phyloP scores from a whole-genome alignment of 2,797 vertebrate genomes.

The Heteromormyrus szaboi region DNA sequence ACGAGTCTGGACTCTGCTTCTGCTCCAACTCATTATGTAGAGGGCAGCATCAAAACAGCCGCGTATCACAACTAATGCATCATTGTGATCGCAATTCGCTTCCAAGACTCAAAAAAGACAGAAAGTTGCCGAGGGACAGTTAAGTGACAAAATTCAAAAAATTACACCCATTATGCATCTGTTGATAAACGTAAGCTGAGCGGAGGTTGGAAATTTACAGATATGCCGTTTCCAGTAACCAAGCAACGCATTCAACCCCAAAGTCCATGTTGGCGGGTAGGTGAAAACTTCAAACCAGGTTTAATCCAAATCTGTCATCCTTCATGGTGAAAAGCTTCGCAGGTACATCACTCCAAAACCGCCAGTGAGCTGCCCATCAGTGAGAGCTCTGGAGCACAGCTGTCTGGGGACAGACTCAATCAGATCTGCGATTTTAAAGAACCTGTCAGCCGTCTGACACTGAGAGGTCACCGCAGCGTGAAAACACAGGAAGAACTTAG shows the following conservation, averaged over 20 bases:
- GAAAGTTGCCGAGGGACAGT: not conserved
- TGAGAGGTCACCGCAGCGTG: not conserved
- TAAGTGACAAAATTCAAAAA: not conserved
- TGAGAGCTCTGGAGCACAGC: not conserved
- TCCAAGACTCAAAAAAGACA: not conserved
- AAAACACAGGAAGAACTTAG: not conserved
- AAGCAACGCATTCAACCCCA: not conserved
- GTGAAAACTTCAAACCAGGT: not conserved
- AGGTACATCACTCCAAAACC: not conserved
- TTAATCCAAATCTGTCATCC: not conserved
- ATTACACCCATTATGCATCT: not conserved
- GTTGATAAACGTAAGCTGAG: not conserved
- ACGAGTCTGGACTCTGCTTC: not conserved
- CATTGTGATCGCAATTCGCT: not conserved
- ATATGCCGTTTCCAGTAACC: not conserved
- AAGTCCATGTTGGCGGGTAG: not conserved
- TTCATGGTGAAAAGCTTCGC: not conserved
- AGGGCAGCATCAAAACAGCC: not conserved
- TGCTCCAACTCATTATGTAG: not conserved
- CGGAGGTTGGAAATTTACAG: not conserved
- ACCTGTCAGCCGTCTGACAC: not conserved
- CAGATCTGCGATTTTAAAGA: not conserved
- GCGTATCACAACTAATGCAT: not conserved
- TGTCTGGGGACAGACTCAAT: not conserved
- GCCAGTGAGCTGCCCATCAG: not conserved